A percentile compares a stretch with the other conserved stretches of the same genome.
Conservation (phyloP, 2,888 invertebrate genomes). For the Arrhopalites spinosus region DNA sequence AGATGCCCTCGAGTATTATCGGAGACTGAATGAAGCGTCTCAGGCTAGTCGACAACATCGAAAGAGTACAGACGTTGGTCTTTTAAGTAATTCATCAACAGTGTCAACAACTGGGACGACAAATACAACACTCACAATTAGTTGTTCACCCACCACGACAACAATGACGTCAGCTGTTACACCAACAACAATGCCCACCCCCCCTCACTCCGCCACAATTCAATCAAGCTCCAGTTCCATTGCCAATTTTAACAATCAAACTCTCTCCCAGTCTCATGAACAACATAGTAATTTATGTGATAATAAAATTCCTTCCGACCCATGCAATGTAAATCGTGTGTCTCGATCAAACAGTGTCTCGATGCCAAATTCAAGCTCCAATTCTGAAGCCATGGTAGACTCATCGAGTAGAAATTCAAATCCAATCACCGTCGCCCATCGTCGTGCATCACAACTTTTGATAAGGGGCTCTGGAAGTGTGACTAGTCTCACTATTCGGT, state of each 20-base stretch:
- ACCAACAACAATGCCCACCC: slow-evolving; percentile 51
- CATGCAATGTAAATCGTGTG: slow-evolving; percentile 31
- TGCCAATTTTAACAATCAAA: not conserved
- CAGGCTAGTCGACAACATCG: slow-evolving; percentile 67
- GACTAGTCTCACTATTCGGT: slow-evolving; percentile 41
- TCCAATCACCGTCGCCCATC: slow-evolving; percentile 45
- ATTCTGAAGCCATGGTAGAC: not conserved
- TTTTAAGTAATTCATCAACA: not conserved
- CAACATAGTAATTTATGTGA: slow-evolving; percentile 47
- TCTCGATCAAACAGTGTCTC: slow-evolving; percentile 36
- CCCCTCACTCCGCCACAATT: slow-evolving; percentile 45
- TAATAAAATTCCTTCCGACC: slow-evolving; percentile 52
- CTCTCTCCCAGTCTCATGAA: slow-evolving; percentile 12
- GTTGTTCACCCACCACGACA: not conserved
- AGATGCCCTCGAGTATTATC: slow-evolving; percentile 68
- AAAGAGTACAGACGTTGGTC: slow-evolving; percentile 62
- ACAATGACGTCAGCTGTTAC: not conserved
- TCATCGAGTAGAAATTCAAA: slow-evolving; percentile 19
- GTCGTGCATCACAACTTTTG: slow-evolving; percentile 48
- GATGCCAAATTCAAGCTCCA: slow-evolving; percentile 6
- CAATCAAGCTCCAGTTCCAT: not conserved
- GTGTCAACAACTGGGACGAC: slow-evolving; percentile 58
- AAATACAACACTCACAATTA: not conserved
- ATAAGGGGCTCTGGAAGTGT: slow-evolving; percentile 49
- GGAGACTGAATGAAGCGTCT: slow-evolving; percentile 67